phyloP scores from a whole-genome alignment of 2,888 invertebrate species.

The Antheraea assamensis region DNA sequence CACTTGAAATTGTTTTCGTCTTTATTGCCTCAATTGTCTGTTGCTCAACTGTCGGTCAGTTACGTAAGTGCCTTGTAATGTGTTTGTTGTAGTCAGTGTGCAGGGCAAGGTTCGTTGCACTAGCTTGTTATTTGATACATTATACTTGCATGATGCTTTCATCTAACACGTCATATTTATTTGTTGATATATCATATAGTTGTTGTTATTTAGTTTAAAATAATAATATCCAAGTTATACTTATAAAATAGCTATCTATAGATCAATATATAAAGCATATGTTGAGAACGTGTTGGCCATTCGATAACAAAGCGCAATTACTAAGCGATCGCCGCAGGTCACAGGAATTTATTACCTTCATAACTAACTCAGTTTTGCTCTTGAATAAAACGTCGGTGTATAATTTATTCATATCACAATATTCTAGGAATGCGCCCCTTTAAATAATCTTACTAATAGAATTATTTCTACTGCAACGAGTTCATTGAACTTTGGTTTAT shows the following conservation, averaged over 20 bases:
- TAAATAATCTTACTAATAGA: constrained; percentile 29
- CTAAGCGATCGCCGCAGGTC: constrained; percentile 39
- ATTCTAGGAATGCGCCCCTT: constrained; percentile 39
- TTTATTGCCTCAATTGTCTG: constrained; percentile 76
- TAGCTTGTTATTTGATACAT: constrained; percentile 41
- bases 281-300: constrained; percentile 28
- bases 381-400: constrained; percentile 38
- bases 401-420: constrained; percentile 42
- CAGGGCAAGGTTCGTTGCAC: constrained; percentile 62
- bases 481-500: constrained; percentile 53
- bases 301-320: constrained; percentile 43
- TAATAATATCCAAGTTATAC: background rate
- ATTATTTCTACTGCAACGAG: constrained; percentile 37
- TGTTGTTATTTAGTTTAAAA: background rate
- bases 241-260: background rate
- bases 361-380: constrained; percentile 41
- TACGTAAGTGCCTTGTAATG: constrained; percentile 67
- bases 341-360: constrained; percentile 44
- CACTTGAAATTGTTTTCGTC: constrained; percentile 67
- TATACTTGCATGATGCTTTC: constrained; percentile 27
- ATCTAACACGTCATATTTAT: constrained; percentile 16
- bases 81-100: constrained; percentile 45
- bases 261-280: background rate
- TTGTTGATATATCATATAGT: background rate
- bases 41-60: constrained; percentile 64